These are phyloP conservation scores for Scopus umbretta DNA, from an alignment of 2,113 vertebrate species.

Conservation along the genomic window DNA sequence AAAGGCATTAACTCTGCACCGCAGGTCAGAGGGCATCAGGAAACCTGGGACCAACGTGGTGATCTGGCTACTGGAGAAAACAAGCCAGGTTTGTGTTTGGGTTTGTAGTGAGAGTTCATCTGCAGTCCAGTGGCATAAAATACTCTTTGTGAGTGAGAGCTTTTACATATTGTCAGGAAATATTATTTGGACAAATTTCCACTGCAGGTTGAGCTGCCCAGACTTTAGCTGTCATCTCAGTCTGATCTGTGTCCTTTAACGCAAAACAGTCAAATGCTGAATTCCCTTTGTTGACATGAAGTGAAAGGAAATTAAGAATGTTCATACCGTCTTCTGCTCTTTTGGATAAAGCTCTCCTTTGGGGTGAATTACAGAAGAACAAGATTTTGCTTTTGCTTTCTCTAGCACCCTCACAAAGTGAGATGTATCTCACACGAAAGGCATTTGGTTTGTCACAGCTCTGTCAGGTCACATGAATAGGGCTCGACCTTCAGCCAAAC, in stretches of 20 bases:
- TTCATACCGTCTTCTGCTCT: background rate
- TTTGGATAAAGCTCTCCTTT: background rate
- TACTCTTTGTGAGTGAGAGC: background rate
- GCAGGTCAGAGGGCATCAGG: background rate
- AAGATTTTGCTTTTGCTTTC: background rate
- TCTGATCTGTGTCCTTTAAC: background rate
- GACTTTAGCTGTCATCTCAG: background rate
- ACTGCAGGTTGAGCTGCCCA: background rate
- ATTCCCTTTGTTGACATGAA: background rate
- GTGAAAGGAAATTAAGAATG: background rate
- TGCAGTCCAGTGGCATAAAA: background rate
- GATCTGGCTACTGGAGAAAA: background rate
- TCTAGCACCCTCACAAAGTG: background rate
- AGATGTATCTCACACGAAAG: background rate
- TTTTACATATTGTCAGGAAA: background rate
- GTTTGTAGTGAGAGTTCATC: background rate
- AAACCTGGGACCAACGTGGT: background rate
- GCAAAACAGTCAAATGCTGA: background rate
- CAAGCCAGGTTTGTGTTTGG: background rate
- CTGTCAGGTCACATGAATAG: background rate
- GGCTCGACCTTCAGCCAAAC: background rate
- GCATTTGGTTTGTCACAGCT: background rate
- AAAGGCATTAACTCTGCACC: background rate
- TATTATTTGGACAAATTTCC: background rate
- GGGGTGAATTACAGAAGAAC: background rate